These are phyloP conservation scores for Cephus sareptanus DNA, from an alignment of 2,888 invertebrate species.

Conservation along the genomic window DNA sequence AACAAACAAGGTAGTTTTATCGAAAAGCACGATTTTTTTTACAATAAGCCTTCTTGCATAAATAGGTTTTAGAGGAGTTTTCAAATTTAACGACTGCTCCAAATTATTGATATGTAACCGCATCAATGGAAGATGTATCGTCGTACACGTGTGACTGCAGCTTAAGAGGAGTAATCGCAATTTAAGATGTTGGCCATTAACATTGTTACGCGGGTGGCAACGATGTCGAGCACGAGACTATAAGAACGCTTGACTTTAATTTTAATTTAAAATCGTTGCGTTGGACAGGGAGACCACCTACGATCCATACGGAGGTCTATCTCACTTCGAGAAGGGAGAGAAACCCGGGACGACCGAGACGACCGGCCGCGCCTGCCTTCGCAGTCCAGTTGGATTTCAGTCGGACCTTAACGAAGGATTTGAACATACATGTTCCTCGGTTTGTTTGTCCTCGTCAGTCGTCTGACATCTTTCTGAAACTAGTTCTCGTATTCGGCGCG, in stretches of 20 bases:
- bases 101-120: too few species aligned
- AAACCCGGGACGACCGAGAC: conserved; percentile 16
- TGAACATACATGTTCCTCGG: not conserved
- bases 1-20: too few species aligned
- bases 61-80: too few species aligned
- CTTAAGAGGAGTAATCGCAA: conserved; percentile 36
- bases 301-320: conserved; percentile 48
- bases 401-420: conserved; percentile 2
- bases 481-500: too few species aligned
- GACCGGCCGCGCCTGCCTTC: not conserved
- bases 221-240: conserved; percentile 48
- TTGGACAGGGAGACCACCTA: conserved; percentile 61
- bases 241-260: conserved; percentile 61
- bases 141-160: not conserved
- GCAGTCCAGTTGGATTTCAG: not conserved
- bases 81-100: too few species aligned
- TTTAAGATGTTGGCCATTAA: conserved; percentile 56
- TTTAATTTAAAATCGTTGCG: conserved; percentile 63
- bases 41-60: too few species aligned
- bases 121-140: not conserved
- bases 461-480: too few species aligned
- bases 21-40: too few species aligned
- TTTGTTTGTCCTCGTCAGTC: too few species aligned
- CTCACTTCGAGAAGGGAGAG: conserved; percentile 37
- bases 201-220: conserved; percentile 57